Percentiles rank a stretch among this genome's conserved stretches.
These are phyloP conservation scores for Timema cristinae DNA, from an alignment of 2,888 invertebrate species.

Conservation along the genomic window DNA sequence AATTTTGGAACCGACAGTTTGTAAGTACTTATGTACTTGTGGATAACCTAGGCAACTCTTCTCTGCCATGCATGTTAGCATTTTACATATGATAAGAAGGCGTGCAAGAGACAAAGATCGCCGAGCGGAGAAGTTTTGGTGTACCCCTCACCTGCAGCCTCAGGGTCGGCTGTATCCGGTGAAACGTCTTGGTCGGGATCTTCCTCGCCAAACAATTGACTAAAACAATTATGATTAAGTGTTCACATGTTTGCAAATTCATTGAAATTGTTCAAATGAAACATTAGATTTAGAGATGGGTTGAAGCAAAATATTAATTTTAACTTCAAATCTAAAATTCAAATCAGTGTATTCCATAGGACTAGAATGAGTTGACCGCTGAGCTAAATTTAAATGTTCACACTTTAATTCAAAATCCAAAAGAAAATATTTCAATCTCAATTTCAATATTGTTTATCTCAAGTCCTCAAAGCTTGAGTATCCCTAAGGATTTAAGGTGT, in stretches of 20 bases:
- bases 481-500: not conserved
- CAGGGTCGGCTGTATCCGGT: constrained; percentile 94
- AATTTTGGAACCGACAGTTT: too few species aligned
- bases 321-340: not conserved
- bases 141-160: constrained; percentile 61
- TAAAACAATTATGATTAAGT: constrained; percentile 43
- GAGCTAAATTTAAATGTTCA: too few species aligned
- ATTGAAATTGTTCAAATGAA: too few species aligned
- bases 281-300: too few species aligned
- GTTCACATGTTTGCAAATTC: not conserved
- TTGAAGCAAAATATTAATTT: too few species aligned
- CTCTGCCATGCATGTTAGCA: too few species aligned
- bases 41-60: too few species aligned
- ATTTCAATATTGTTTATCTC: not conserved
- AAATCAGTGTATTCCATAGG: not conserved
- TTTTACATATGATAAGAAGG: too few species aligned
- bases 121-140: too few species aligned
- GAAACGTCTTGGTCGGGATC: constrained; percentile 98
- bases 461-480: not conserved
- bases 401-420: not conserved
- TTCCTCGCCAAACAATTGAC: constrained; percentile 94
- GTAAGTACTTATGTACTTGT: too few species aligned
- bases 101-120: too few species aligned
- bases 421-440: not conserved
- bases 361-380: too few species aligned